Base-by-base conservation (phyloP, 1,140 invertebrate genomes). In the Saccostrea glomerata region DNA sequence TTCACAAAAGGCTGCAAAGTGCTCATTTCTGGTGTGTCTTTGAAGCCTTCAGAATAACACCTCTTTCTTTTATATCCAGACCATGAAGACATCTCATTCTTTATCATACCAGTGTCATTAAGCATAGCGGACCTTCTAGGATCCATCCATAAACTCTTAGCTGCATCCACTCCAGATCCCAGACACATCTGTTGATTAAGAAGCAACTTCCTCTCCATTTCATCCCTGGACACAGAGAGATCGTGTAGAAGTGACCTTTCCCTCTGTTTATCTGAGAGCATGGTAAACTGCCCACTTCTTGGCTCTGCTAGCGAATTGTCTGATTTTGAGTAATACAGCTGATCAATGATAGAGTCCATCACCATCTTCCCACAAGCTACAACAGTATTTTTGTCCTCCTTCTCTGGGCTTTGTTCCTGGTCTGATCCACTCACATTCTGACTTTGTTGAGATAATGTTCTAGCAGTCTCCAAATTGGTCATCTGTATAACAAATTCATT, bases 331-430 rank as follows among this genome's bases (percentile, higher is more conserved):
- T 86, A 82, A 30, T 90, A 92, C 15, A 94, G 91, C 60, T 93
- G 92, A 85, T 94, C 94, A 83, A 95, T 94, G 84, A 94, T 94
- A 85, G 94, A 92, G 88, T 95, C 92, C 83, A 95, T 94, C 23
- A 95, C 92, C 58, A 93, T 86, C 77, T 94, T 94, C 56, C 94
- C 92, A 90, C 93, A 94, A 1, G 91, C 90, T 20, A 91, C 89
- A 60, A 93, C 90, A 36, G 90, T 87, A 85, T 92, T 91, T 58
- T 93, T 91, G 11, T 91, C 91, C 56, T 88, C 87, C 58, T 93
- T 91, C 87, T 40, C 90, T 73, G 86, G 90, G 87, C 84, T 73
- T 84, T 87, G 13, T 30, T 92, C 89, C 70, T 91, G 84, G 70
- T 87, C 82, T 17, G 66, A 86, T 55, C 63, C 60, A 84, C 40